Conservation (phyloP, 2,888 invertebrate genomes). For the Dioctria linearis region DNA sequence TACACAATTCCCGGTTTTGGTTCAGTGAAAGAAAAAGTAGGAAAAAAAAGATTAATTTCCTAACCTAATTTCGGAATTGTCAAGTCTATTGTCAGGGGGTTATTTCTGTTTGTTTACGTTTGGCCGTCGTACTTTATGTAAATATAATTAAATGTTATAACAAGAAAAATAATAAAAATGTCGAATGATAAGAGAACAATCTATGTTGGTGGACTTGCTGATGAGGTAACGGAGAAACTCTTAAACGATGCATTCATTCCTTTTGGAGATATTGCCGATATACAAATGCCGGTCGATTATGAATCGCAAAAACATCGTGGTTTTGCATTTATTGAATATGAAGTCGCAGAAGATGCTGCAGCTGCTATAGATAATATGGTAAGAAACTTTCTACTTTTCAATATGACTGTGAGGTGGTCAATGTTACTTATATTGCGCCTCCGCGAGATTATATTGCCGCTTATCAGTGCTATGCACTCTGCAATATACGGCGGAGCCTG, state of each 20-base stretch:
- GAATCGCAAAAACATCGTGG: conserved; percentile 97
- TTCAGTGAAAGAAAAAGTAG: no score
- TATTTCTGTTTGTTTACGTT: neutral
- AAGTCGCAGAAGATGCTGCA: conserved; percentile 97
- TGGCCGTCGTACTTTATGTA: neutral
- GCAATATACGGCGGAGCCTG: no score
- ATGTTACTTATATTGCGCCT: no score
- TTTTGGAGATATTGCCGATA: conserved; percentile 98
- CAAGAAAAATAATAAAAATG: conserved; percentile 65
- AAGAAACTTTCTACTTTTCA: conserved; percentile 58
- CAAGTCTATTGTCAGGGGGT: no score
- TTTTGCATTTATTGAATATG: conserved; percentile 99
- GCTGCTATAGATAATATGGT: conserved; percentile 99
- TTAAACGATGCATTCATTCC: conserved; percentile 98
- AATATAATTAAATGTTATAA: neutral
- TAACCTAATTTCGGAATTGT: no score
- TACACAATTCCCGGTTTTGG: no score
- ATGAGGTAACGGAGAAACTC: conserved; percentile 97
- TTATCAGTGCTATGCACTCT: no score
- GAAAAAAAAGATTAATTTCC: no score
- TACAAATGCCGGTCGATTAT: conserved; percentile 97
- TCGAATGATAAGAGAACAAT: conserved; percentile 85
- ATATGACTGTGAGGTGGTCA: no score
- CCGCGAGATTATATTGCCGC: no score
- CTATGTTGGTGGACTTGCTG: conserved; percentile 89